Conservation (phyloP, 2,797 vertebrate genomes). For the Microctenopoma steveboyesi region DNA sequence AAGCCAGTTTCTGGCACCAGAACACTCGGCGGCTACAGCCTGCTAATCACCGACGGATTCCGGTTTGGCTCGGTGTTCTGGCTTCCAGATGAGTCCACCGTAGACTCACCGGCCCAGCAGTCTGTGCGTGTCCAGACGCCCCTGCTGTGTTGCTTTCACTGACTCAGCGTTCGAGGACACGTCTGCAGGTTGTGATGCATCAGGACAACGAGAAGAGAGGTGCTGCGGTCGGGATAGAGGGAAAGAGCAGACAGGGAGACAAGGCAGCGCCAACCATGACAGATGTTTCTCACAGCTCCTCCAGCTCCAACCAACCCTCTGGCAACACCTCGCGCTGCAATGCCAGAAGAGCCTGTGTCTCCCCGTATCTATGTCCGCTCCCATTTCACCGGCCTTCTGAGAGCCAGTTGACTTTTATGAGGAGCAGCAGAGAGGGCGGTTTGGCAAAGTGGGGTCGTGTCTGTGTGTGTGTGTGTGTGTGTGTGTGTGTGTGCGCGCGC, state of each 20-base stretch:
- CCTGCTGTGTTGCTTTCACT: no score
- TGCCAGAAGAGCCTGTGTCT: constrained; percentile 4
- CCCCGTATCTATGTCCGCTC: not conserved
- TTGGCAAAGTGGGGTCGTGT: constrained; percentile 10
- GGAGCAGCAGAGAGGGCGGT: constrained; percentile 13
- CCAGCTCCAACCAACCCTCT: constrained; percentile 21
- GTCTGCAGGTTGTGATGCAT: no score
- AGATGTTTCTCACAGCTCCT: constrained; percentile 41
- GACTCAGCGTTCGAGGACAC: no score
- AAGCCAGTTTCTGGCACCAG: not conserved
- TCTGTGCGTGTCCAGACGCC: no score
- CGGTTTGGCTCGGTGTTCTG: not conserved
- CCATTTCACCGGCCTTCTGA: constrained; percentile 10
- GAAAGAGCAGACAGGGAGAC: not conserved
- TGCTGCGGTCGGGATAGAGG: not conserved
- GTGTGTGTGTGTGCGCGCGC: no score
- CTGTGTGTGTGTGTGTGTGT: no score
- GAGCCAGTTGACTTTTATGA: constrained; percentile 5
- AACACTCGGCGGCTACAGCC: no score
- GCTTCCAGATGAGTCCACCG: not conserved
- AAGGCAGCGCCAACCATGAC: constrained; percentile 13
- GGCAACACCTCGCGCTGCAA: constrained; percentile 3
- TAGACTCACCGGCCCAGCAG: no score
- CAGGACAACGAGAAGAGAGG: not conserved
- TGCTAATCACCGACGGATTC: not conserved